Conservation (phyloP, 1,140 invertebrate genomes). For the Dendroctonus ponderosae region DNA sequence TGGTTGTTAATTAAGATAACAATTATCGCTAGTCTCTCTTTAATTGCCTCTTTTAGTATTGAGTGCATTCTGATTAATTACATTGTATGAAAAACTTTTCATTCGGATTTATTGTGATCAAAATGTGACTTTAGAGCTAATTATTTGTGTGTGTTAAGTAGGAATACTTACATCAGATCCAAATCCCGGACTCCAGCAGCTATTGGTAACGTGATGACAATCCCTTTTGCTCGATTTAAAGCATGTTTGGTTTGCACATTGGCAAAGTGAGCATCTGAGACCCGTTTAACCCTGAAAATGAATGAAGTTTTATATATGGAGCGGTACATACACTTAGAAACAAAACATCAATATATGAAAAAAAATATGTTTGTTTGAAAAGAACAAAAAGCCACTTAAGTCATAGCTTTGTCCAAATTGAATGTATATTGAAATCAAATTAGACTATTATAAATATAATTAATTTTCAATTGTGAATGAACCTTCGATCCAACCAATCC, state of each 20-base stretch:
- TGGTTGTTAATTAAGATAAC: neutral
- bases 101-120: neutral
- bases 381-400: neutral
- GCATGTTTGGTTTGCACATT: conserved; percentile 34
- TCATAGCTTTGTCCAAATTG: too few species aligned
- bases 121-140: neutral
- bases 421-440: too few species aligned
- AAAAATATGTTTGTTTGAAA: neutral
- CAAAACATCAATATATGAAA: neutral
- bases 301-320: conserved; percentile 2
- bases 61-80: neutral
- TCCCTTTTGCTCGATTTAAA: conserved; percentile 36
- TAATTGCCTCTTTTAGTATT: neutral
- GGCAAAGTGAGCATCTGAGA: conserved; percentile 37
- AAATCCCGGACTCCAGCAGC: conserved; percentile 34
- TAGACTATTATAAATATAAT: neutral
- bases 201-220: conserved; percentile 35
- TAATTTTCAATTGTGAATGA: conserved; percentile 4
- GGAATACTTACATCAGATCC: conserved; percentile 34
- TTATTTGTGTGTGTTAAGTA: neutral
- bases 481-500: neutral
- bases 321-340: neutral
- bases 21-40: neutral
- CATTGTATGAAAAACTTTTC: neutral
- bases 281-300: conserved; percentile 37